Evolutionary conservation across 2,113 vertebrate genomes (phyloP), one percentile per base, ranked within the genome.

Genomic region (Pyrgilauda ruficollis): DNA sequence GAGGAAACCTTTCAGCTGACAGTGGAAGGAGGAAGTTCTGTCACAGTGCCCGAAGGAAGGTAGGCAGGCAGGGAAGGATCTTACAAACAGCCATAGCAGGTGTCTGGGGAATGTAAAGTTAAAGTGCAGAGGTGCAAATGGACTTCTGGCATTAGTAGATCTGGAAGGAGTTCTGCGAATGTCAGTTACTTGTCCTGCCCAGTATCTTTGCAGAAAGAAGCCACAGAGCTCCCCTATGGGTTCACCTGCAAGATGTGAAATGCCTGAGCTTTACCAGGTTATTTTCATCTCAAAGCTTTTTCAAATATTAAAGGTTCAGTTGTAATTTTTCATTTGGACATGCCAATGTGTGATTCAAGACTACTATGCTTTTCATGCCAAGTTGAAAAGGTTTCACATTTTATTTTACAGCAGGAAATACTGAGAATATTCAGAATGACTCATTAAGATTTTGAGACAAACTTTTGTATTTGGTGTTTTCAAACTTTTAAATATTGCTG

Each of bases 361-460:
- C 17, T 55, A 44, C 13, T 21, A 35, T 1, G 9, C 5, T 84
- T 70, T 55, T 75, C n/a, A 50, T 1, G 1, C 2, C 8, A 13
- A 31, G 13, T 46, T 44, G 33, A 63, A 55, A 83, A 49, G 4
- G 6, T 9, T 35, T 89, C 62, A 24, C 47, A 28, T 63, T 89
- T 89, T 81, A 59, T 59, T 87, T 81, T 27, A 24, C 7, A 53
- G 14, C 14, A 87, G n/a, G 55, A 84, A 68, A 68, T 24, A 67
- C 7, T 67, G 37, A 41, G 17, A 91, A 49, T 72, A 31, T n/a
- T 10, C 13, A 49, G 44, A 64, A 44, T 12, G 13, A 35, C 17
- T 41, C 33, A 77, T 49, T 77, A 73, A 41, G 4, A 13, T 93
- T 95, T 74, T 59, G 30, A 86, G 30, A 70, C 12, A 75, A 90